phyloP scores from a whole-genome alignment of 2,888 invertebrate genomes.

The Latrodectus elegans region DNA sequence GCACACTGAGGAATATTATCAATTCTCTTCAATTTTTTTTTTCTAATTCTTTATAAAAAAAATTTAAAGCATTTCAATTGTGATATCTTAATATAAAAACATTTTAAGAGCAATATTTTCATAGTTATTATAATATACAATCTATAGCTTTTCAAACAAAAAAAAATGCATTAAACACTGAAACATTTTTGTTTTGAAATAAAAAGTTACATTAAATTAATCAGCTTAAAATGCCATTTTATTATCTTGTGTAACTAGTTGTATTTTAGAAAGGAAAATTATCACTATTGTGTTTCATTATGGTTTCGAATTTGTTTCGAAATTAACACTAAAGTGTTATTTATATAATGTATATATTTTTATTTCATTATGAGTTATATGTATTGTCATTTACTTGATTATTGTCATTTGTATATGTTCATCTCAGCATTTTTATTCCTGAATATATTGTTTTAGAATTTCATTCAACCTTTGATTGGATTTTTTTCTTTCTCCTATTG shows the following conservation, averaged over 20 bases:
- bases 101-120: too few relatives aligned
- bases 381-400: background rate
- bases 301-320: background rate
- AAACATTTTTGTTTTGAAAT: too few relatives aligned
- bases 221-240: too few relatives aligned
- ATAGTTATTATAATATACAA: too few relatives aligned
- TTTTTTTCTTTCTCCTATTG: background rate
- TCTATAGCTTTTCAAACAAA: too few relatives aligned
- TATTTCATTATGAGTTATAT: background rate
- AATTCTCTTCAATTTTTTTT: too few relatives aligned
- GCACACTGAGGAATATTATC: slow-evolving; percentile 14
- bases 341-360: background rate
- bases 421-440: background rate
- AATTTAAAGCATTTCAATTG: too few relatives aligned
- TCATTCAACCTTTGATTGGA: background rate
- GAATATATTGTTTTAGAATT: background rate
- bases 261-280: background rate
- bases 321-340: background rate
- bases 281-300: background rate
- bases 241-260: background rate
- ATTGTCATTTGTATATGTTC: background rate
- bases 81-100: too few relatives aligned
- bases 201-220: too few relatives aligned
- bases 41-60: too few relatives aligned
- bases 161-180: too few relatives aligned